These are phyloP conservation scores for Channa argus DNA, from an alignment of 2,113 vertebrate genomes.

Conservation along the genomic window DNA sequence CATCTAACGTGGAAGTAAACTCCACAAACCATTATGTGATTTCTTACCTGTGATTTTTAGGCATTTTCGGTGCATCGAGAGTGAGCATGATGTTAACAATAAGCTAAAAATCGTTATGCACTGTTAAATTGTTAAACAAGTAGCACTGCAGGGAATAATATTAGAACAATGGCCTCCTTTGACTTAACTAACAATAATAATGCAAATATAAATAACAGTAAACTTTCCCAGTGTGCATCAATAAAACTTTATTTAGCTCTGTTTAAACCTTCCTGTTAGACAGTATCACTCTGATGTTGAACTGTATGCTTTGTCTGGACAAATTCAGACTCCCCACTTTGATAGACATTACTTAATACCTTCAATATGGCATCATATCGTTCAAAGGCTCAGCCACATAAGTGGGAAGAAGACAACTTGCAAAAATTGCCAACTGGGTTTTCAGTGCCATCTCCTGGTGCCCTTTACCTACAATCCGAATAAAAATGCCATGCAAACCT, in stretches of 20 bases:
- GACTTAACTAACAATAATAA: not conserved
- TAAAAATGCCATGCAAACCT: not conserved
- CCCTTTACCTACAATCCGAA: slow-evolving; percentile 5
- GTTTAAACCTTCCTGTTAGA: not conserved
- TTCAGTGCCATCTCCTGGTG: slow-evolving; percentile 33
- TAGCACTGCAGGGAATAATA: too few relatives aligned
- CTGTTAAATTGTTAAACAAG: too few relatives aligned
- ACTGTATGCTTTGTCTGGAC: slow-evolving; percentile 7
- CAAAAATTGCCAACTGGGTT: slow-evolving; percentile 15
- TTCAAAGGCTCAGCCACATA: slow-evolving; percentile 38
- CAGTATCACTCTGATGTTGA: not conserved
- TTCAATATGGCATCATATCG: slow-evolving; percentile 37
- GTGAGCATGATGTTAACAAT: not conserved
- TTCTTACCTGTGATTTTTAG: not conserved
- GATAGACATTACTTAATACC: slow-evolving; percentile 39
- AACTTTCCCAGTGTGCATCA: not conserved
- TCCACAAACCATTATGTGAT: too few relatives aligned
- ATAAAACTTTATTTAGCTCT: not conserved
- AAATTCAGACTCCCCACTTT: slow-evolving; percentile 16
- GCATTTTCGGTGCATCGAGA: not conserved
- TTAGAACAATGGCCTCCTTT: too few relatives aligned
- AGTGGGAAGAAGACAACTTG: slow-evolving; percentile 4
- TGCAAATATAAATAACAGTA: not conserved
- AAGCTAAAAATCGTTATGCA: too few relatives aligned
- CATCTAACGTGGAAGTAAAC: not conserved